Conservation (phyloP, 2,113 vertebrate species). For the Sander vitreus region DNA sequence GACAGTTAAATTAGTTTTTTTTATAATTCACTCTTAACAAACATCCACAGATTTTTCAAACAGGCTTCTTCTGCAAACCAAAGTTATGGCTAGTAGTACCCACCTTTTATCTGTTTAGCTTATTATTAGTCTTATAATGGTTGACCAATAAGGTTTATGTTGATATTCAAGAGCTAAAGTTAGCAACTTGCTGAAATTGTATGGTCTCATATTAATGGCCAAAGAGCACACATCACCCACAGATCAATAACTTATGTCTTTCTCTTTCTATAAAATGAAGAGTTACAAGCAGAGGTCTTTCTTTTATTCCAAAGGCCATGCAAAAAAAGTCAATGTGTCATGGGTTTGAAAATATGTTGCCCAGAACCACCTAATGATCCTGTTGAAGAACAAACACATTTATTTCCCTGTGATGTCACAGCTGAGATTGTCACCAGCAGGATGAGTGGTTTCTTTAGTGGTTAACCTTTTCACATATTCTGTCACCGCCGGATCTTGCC, state of each 20-base stretch:
- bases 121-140: too few species aligned
- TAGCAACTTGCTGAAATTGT: too few species aligned
- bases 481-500: too few species aligned
- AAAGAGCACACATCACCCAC: not conserved
- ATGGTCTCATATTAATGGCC: too few species aligned
- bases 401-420: not conserved
- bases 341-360: not conserved
- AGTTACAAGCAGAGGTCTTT: not conserved
- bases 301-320: not conserved
- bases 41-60: too few species aligned
- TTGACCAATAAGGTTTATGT: too few species aligned
- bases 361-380: not conserved
- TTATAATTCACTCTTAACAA: too few species aligned
- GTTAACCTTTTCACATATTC: too few species aligned
- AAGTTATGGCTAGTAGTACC: not conserved
- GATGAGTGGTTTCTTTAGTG: too few species aligned
- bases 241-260: not conserved
- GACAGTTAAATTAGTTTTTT: too few species aligned
- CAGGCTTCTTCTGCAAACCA: not conserved
- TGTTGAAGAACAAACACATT: not conserved
- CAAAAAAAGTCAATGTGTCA: not conserved
- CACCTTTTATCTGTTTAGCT: not conserved
- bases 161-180: too few species aligned
- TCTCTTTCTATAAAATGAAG: not conserved
- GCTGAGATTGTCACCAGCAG: too few species aligned